Conservation (phyloP, 2,888 invertebrate genomes). For the Diploptera punctata region DNA sequence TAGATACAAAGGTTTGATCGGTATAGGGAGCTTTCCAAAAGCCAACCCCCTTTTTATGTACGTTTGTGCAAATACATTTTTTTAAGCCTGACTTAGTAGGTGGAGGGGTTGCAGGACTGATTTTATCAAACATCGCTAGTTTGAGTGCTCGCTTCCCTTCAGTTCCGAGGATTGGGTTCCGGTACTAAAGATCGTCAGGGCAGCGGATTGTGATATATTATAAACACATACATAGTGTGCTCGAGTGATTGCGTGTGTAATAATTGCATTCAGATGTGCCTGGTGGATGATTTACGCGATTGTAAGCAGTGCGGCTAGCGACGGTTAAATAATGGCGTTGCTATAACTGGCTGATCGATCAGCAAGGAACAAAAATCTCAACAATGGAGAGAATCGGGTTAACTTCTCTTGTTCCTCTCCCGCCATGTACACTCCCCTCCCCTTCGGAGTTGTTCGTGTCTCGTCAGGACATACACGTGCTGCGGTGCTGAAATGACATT, state of each 20-base stretch:
- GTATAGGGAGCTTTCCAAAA: not conserved
- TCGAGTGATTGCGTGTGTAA: too few relatives aligned
- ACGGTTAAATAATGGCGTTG: too few relatives aligned
- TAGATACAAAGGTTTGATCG: not conserved
- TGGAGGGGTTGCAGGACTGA: not conserved
- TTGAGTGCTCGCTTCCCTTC: not conserved
- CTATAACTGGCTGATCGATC: too few relatives aligned
- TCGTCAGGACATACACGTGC: not conserved
- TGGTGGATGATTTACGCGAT: too few relatives aligned
- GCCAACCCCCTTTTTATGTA: constrained; percentile 2
- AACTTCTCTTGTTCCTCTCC: not conserved
- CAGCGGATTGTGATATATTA: not conserved
- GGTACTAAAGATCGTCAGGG: not conserved
- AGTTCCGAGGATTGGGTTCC: not conserved
- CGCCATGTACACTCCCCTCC: constrained; percentile 1
- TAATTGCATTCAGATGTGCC: not conserved
- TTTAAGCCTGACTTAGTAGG: not conserved
- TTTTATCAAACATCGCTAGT: not conserved
- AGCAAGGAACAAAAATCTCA: too few relatives aligned
- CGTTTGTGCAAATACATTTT: not conserved
- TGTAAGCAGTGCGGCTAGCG: too few relatives aligned
- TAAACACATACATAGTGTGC: too few relatives aligned
- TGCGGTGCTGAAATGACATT: not conserved
- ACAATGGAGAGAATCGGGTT: not conserved
- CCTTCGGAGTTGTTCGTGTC: not conserved